Conservation (phyloP, 1,140 invertebrate species). For the Penaeus indicus region DNA sequence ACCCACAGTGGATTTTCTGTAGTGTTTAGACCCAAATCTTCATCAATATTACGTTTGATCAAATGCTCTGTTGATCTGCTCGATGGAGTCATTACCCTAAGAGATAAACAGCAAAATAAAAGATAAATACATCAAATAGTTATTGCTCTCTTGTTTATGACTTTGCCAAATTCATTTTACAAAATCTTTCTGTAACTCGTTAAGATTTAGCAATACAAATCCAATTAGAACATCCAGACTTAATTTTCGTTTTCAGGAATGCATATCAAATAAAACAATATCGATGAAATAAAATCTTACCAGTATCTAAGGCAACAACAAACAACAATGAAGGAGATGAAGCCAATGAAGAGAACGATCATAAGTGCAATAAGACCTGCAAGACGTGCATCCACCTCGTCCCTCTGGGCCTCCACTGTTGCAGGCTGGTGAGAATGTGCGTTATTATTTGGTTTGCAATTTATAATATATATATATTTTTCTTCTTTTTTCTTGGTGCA, state of each 20-base stretch:
- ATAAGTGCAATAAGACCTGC: conserved; percentile 87
- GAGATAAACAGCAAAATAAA: no score
- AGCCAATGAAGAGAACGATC: conserved; percentile 87
- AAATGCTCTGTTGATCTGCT: conserved; percentile 65
- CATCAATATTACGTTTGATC: conserved; percentile 65
- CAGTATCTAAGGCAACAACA: conserved; percentile 91
- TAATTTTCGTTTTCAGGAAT: background rate
- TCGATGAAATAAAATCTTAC: conserved; percentile 70
- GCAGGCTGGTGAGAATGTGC: conserved; percentile 71
- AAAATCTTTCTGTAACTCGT: no score
- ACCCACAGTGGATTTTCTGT: conserved; percentile 95
- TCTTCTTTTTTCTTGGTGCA: background rate
- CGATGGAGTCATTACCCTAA: conserved; percentile 65
- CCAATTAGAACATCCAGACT: background rate
- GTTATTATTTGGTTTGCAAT: conserved; percentile 1
- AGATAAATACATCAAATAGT: no score
- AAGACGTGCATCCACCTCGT: conserved; percentile 85
- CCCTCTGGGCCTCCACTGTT: conserved; percentile 72
- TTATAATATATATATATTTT: background rate
- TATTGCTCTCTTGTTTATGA: no score
- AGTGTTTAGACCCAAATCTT: conserved; percentile 74
- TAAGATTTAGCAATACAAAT: no score
- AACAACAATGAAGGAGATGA: conserved; percentile 87
- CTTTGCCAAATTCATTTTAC: no score
- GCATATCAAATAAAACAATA: background rate